Evolutionary conservation across 2,888 invertebrate genomes (phyloP).

Genomic region (Leptinotarsa juncta): DNA sequence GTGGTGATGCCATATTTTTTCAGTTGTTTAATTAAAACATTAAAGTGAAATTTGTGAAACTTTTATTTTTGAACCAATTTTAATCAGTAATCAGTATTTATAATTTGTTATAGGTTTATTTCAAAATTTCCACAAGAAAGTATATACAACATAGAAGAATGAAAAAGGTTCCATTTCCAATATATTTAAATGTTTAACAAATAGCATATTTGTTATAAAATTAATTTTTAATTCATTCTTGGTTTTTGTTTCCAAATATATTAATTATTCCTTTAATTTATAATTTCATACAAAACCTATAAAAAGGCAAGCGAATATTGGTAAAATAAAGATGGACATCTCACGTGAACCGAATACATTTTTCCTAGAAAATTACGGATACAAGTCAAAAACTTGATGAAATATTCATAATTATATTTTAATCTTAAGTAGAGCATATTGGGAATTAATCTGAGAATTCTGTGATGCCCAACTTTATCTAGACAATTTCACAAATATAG

Average conservation of each 20-base stretch:
- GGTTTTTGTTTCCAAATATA: too few species aligned
- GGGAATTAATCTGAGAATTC: neutral
- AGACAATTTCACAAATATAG: neutral
- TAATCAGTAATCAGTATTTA: conserved; percentile 54
- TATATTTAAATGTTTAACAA: neutral
- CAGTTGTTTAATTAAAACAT: neutral
- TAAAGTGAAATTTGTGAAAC: conserved; percentile 43
- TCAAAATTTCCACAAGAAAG: conserved; percentile 46
- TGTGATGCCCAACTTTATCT: neutral
- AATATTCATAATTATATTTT: too few species aligned
- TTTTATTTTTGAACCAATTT: conserved; percentile 50
- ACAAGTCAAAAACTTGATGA: too few species aligned
- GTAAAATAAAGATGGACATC: too few species aligned
- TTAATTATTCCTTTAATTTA: too few species aligned
- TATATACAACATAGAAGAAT: conserved; percentile 48
- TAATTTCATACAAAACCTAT: too few species aligned
- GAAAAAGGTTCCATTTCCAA: conserved; percentile 11
- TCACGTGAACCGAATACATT: too few species aligned
- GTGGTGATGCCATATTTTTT: too few species aligned
- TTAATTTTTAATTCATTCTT: too few species aligned
- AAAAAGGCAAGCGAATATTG: too few species aligned
- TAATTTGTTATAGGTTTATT: conserved; percentile 52
- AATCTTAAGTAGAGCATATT: too few species aligned
- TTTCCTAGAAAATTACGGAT: too few species aligned
- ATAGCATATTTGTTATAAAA: neutral